Base-by-base conservation (phyloP, 37 sponge, comb jelly and placozoan genomes). In the Hormiphora californensis region DNA sequence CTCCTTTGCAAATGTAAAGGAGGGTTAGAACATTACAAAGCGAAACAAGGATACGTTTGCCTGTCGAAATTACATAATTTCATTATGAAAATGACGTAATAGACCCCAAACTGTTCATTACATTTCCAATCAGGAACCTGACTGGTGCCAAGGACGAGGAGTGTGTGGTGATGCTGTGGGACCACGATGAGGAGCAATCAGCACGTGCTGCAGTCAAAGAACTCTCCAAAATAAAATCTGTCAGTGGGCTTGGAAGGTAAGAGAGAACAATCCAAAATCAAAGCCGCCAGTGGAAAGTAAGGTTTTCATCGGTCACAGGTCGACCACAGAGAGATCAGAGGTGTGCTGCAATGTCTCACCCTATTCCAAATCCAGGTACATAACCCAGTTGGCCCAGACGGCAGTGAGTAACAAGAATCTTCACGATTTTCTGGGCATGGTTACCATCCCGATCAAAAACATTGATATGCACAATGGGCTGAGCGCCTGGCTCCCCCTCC, bases 181-280 rank as follows among this genome's bases (percentile, higher is more conserved):
- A 73, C 81, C 81, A 73, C 25, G 81, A 73, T 30, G 81, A 73
- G 81, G 81, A 73, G 44, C 81, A 73, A 30, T 73, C 81, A 15
- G 81, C 81, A 23, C 32, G 35, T 23, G 81, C 81, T 15, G 81
- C 81, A 4, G 81, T 73, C 46, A 73, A 41, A 30, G 81, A 73
- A 33, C 46, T 73, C 44, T 73, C 81, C 44, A 73, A 73, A 28
- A 73, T 73, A 1, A 73, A 73, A 36, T 73, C 81, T 17, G 81
- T 73, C 35, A 46, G 81, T 0, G 81, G 81, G 22, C 46, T 73
- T 4, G 81, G 81, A n/a, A 73, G 81, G 81, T 73, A 1, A n/a
- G 63, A 23, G 11, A 49, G 9, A 9, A 49, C 9, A 9, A 49
- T 15, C 53, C 15, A 49, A 49, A 49, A 9, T 49, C 15, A 15